A percentile compares a stretch with the other conserved stretches of the same genome.
phyloP scores from a whole-genome alignment of 1,140 invertebrate genomes.

The Pomacea maculata region DNA sequence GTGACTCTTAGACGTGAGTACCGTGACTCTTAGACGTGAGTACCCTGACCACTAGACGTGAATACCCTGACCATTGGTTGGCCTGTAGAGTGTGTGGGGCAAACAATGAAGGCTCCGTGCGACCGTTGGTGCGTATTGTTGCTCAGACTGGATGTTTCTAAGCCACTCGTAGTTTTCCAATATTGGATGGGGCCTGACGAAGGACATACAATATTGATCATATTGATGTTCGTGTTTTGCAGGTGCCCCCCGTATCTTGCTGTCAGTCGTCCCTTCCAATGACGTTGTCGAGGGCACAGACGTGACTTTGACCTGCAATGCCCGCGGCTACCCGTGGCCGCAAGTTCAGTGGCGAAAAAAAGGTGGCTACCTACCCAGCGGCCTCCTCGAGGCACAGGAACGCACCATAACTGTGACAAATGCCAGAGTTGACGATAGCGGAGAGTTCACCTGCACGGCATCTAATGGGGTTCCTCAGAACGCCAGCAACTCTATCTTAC shows the following conservation, averaged over 20 bases:
- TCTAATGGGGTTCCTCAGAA: conserved; percentile 3
- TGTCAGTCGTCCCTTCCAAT: conserved; percentile 4
- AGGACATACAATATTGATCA: too few relatives aligned
- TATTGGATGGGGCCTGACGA: too few relatives aligned
- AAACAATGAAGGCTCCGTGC: too few relatives aligned
- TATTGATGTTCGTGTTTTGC: neutral
- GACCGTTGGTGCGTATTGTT: too few relatives aligned
- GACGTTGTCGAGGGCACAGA: conserved; percentile 16
- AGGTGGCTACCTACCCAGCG: conserved; percentile 7
- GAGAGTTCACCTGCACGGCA: conserved; percentile 14
- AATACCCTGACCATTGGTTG: too few relatives aligned
- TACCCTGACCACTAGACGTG: too few relatives aligned
- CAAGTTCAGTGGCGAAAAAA: conserved; percentile 13
- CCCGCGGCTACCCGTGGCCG: conserved; percentile 8
- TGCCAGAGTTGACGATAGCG: neutral
- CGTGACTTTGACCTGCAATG: conserved; percentile 15
- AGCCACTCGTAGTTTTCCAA: too few relatives aligned
- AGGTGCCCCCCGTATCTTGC: conserved; percentile 11
- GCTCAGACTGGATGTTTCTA: too few relatives aligned
- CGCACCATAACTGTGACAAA: neutral
- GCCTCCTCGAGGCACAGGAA: neutral
- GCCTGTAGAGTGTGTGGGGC: too few relatives aligned
- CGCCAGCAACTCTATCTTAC: conserved; percentile 10
- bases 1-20: too few relatives aligned
- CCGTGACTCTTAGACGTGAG: too few relatives aligned